Percentiles rank a stretch among this genome's conserved stretches.
These are phyloP conservation scores for Motacilla alba DNA, from an alignment of 2,113 vertebrate species.

Conservation along the genomic window DNA sequence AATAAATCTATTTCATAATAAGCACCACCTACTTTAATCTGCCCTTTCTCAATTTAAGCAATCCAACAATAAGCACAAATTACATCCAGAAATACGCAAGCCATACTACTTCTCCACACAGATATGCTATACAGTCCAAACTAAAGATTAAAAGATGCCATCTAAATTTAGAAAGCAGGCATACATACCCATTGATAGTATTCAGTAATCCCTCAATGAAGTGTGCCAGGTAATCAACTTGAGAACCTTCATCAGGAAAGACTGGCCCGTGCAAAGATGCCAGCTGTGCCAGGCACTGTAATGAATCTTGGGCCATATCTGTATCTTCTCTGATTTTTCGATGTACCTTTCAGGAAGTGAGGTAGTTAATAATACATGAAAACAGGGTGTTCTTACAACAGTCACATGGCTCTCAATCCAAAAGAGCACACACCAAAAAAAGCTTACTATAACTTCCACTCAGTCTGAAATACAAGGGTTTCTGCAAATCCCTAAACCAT, in stretches of 20 bases:
- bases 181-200: conserved; percentile 96
- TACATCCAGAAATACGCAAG: neutral
- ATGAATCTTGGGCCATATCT: conserved; percentile 98
- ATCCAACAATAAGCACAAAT: neutral
- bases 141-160: conserved; percentile 13
- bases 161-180: conserved; percentile 52
- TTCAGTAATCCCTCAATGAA: conserved; percentile 96
- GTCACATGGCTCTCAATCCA: conserved; percentile 60
- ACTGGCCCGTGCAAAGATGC: conserved; percentile 94
- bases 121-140: neutral
- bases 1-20: neutral
- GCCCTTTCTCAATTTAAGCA: neutral
- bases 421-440: conserved; percentile 63
- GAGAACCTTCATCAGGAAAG: conserved; percentile 94
- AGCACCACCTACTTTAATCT: neutral
- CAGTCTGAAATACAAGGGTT: conserved; percentile 19
- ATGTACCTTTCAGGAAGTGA: conserved; percentile 86
- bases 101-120: neutral
- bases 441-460: conserved; percentile 53
- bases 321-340: conserved; percentile 98
- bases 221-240: conserved; percentile 96
- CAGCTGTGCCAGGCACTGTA: conserved; percentile 97
- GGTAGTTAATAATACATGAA: conserved; percentile 68
- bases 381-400: conserved; percentile 68
- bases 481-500: neutral